These are phyloP conservation scores for Chloropsis cyanopogon DNA, from an alignment of 2,113 vertebrate species.

Conservation along the genomic window DNA sequence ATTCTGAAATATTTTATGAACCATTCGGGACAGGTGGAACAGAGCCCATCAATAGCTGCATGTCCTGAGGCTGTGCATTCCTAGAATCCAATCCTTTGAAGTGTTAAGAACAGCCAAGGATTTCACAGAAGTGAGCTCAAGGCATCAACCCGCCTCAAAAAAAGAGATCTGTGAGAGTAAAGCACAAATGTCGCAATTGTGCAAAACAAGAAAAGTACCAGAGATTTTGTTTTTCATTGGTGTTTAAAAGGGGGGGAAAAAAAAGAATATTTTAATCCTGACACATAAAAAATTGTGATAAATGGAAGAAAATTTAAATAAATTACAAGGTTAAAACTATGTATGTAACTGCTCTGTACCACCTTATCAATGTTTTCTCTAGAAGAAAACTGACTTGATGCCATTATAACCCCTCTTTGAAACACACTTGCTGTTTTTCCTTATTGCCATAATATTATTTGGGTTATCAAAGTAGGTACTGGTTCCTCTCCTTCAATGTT, in stretches of 20 bases:
- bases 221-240: neutral
- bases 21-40: neutral
- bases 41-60: neutral
- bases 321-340: neutral
- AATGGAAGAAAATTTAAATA: neutral
- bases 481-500: neutral
- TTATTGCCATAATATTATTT: neutral
- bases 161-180: neutral
- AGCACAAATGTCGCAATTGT: neutral
- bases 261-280: neutral
- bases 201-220: neutral
- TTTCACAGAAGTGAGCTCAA: neutral
- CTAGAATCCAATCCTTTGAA: neutral
- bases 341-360: neutral
- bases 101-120: neutral
- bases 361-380: neutral
- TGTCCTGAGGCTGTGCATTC: constrained; percentile 10
- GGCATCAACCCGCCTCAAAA: neutral
- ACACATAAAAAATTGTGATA: neutral
- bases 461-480: neutral
- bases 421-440: neutral
- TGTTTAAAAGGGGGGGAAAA: neutral
- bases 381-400: neutral
- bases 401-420: neutral
- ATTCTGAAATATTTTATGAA: neutral